Evolutionary conservation across 2,797 vertebrate species (phyloP).

Genomic region (Molossus alvarezi): DNA sequence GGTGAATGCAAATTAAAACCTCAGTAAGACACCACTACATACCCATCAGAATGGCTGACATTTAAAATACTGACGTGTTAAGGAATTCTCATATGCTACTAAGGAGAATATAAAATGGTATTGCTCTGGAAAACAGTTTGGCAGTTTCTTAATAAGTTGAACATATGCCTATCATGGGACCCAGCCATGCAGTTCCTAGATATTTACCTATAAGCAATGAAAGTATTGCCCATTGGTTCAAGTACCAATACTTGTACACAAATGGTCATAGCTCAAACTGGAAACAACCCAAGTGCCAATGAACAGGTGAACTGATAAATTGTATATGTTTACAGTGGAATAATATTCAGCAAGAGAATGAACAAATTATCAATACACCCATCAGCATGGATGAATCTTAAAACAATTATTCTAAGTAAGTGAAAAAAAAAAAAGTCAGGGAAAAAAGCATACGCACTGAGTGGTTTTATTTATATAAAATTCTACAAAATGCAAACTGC

Average conservation of each 20-base stretch:
- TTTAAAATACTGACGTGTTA: background rate
- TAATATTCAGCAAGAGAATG: background rate
- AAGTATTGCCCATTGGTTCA: background rate
- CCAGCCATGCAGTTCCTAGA: background rate
- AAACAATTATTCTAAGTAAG: background rate
- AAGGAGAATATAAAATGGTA: background rate
- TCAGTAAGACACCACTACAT: background rate
- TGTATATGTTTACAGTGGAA: background rate
- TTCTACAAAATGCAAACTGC: background rate
- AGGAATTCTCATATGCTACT: background rate
- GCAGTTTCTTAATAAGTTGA: slow-evolving; percentile 39
- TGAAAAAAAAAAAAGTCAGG: too few species aligned
- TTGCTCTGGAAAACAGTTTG: slow-evolving; percentile 12
- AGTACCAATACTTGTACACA: background rate
- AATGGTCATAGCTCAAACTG: background rate
- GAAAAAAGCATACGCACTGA: background rate
- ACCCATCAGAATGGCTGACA: background rate
- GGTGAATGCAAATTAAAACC: slow-evolving; percentile 28
- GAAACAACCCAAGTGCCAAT: background rate
- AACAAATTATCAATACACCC: background rate
- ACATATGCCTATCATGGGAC: background rate
- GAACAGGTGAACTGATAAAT: background rate
- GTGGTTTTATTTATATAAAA: background rate
- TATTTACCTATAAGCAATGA: background rate
- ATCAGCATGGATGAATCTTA: slow-evolving; percentile 20